phyloP scores from a whole-genome alignment of 2,888 invertebrate species.

The Sphaerophoria rueppellii region DNA sequence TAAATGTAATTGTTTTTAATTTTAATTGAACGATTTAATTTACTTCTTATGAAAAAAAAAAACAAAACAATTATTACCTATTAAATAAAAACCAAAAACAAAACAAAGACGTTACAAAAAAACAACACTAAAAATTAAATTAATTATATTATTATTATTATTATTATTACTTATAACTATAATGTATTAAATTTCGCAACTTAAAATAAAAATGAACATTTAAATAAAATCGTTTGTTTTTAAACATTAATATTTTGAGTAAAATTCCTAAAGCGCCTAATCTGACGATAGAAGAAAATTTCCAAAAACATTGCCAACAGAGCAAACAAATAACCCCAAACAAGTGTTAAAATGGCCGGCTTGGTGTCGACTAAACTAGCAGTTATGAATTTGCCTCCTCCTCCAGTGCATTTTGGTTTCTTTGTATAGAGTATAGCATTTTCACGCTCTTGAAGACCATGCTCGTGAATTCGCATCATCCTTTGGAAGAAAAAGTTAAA shows the following conservation, averaged over 20 bases:
- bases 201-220: slow-evolving; percentile 62
- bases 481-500: slow-evolving; percentile 78
- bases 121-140: slow-evolving; percentile 41
- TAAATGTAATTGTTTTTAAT: slow-evolving; percentile 36
- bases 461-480: slow-evolving; percentile 84
- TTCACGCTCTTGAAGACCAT: slow-evolving; percentile 85
- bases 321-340: slow-evolving; percentile 82
- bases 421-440: slow-evolving; percentile 84
- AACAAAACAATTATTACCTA: slow-evolving; percentile 33
- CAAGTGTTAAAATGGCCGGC: slow-evolving; percentile 82
- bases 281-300: slow-evolving; percentile 71
- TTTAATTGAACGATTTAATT: slow-evolving; percentile 37
- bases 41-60: slow-evolving; percentile 19
- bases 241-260: neutral
- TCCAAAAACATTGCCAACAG: slow-evolving; percentile 80
- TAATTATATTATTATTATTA: slow-evolving; percentile 54
- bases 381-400: slow-evolving; percentile 83
- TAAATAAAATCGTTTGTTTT: slow-evolving; percentile 22
- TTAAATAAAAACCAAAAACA: slow-evolving; percentile 27
- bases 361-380: slow-evolving; percentile 85
- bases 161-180: slow-evolving; percentile 58
- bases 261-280: neutral
- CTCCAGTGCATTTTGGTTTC: slow-evolving; percentile 84
- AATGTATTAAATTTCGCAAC: slow-evolving; percentile 62
- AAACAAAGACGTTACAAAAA: slow-evolving; percentile 12